Base-by-base conservation (phyloP, 2,888 invertebrate species). In the Embidobia sp. region DNA sequence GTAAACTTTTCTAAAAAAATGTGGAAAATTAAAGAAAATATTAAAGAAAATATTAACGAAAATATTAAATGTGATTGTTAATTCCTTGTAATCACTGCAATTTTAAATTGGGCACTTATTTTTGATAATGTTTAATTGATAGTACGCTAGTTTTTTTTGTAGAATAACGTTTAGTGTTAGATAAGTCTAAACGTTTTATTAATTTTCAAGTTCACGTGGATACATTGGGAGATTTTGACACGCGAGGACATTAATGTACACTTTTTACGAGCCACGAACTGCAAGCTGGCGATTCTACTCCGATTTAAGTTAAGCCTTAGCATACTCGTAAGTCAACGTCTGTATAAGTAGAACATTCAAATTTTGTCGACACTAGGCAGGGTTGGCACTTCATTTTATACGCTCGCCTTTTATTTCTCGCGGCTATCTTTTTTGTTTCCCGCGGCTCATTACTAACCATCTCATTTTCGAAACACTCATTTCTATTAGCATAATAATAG, bases 241-340 rank as follows among this genome's bases (percentile, higher is more conserved):
- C 22, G 44, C n/a, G 13, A 4, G 5, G 15, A 46, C 37, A n/a
- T 67, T 67, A 44, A 46, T 49, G 46, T 37, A 35, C 6, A 37
- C 19, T 55, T 55, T 63, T 55, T 57, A 48, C 18, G 48, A 22
- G 11, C 6, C 33, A 57, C n/a, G n/a, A n/a, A n/a, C n/a, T n/a
- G n/a, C n/a, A n/a, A 11, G 19, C 19, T 19, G 27, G 37, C 11
- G 37, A 69, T 51, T 55, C 37, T 55, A 55, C 55, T 55, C 29
- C 19, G 55, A 55, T 48, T 51, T 27, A 51, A 51, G 27, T 42
- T 42, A 1, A 7, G 44, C 31, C 59, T 70, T 70, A 70, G 70
- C 70, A 61, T 61, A 70, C 51, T 51, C 53, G 53, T 70, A 61
- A 61, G 61, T 70, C 53, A 53, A 53, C 70, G 61, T 61, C 19